Base-by-base conservation (phyloP, 1,140 invertebrate genomes). In the Trichoplusia ni region DNA sequence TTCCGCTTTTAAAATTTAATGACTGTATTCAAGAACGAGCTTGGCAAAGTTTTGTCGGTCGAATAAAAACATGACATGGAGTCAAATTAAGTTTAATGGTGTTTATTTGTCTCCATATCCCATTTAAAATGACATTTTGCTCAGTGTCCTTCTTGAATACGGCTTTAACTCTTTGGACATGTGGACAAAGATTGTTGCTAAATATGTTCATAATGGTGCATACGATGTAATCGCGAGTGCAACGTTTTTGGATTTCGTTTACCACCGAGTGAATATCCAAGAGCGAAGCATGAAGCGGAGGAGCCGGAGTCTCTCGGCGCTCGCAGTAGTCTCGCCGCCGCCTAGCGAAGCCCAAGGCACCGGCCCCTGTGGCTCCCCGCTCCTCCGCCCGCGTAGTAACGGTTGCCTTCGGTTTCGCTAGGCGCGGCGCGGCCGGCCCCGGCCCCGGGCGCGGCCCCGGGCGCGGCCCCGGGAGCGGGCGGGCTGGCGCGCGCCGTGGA, bases 381-480 rank as follows among this genome's bases (percentile, higher is more conserved):
- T 47, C 44, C 44, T 47, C 44, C 44, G 21, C 56, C 13, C 56
- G 9, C 27, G 6, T 9, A 84, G 73, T 90, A 89, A 86, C 79
- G 93, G 84, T 93, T 94, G 94, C 94, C 94, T 93, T 94, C 93
- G 94, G 94, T 94, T 88, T 94, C 92, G 93, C 92, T 94, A 94
- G 94, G 93, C 93, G 92, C 91, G 87, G 90, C 90, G 90, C 91
- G 92, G 89, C 91, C 90, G 91, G 83, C 86, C 46, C 37, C 47
- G 53, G 64, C 60, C n/a, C 46, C 23, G 46, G 38, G 40, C 14
- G 40, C 61, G 62, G 60, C 29, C 21, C 21, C 40, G n/a, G n/a
- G n/a, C n/a, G 0, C 9, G 21, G 29, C 8, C 29, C 8, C n/a
- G 5, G 37, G 56, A 19, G 64, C 75, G 79, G 35, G 79, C 91